These are phyloP conservation scores for Montipora foliosa DNA, from an alignment of 64 coral and sea anemone species.

Conservation along the genomic window DNA sequence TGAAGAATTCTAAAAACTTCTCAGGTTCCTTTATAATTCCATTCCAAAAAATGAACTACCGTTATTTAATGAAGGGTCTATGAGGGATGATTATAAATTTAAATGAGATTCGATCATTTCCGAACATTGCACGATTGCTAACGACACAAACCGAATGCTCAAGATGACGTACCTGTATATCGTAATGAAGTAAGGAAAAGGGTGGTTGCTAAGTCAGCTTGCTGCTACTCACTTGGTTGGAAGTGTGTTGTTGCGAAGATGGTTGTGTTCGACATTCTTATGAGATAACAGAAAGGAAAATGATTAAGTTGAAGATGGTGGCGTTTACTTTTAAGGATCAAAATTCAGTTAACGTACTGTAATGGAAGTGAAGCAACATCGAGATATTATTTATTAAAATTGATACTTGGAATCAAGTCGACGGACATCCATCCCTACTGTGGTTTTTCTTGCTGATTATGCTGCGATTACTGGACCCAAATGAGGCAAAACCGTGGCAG, in stretches of 20 bases:
- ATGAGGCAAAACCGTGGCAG: conserved; percentile 89
- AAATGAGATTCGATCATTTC: neutral
- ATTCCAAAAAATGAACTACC: neutral
- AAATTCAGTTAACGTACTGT: conserved; percentile 45
- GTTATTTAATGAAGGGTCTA: no score
- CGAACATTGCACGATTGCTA: neutral
- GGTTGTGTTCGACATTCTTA: neutral
- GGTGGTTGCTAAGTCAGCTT: conserved; percentile 57
- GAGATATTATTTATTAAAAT: conserved; percentile 85
- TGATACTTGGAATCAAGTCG: neutral
- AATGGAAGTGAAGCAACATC: conserved; percentile 43
- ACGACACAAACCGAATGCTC: neutral
- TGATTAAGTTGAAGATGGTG: neutral
- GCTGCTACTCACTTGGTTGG: neutral
- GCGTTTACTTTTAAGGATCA: neutral
- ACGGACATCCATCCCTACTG: neutral
- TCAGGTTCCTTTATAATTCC: neutral
- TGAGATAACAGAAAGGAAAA: neutral
- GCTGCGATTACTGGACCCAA: conserved; percentile 89
- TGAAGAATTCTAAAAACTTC: neutral
- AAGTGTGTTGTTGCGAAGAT: neutral
- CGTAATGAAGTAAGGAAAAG: neutral
- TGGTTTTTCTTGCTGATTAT: conserved; percentile 54
- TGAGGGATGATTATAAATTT: no score
- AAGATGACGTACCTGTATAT: conserved; percentile 12